Evolutionary conservation across 1,140 invertebrate genomes (phyloP), one percentile per base, ranked within the genome.

Genomic region (Caenorhabditis tropicalis): DNA sequence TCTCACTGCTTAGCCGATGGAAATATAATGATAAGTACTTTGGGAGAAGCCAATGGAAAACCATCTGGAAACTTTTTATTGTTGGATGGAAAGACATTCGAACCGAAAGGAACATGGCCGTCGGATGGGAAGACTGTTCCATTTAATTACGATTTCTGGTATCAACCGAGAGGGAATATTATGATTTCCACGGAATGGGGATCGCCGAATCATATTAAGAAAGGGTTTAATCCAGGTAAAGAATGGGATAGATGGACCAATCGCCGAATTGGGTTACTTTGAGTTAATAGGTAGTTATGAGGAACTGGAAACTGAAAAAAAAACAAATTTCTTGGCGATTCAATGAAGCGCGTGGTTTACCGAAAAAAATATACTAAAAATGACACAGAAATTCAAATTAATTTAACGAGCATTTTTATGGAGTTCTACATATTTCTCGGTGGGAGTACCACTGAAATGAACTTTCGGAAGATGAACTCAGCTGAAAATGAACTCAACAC

Each of bases 101-200:
- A 94, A 87, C 90, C 95, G 19, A 95, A 94, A 89, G 92, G 92
- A 6, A 91, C 88, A 79, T 94, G 93, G 93, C 90, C 91, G 36
- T 89, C 88, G 3, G 89, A 91, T 33, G 74, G 83, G 5, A 89
- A 85, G 10, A 81, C 87, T 6, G 81, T 88, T 21, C 86, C 89
- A 9, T 94, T 93, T 86, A 93, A 93, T 19, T 94, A 94, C 87
- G 94, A 94, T 88, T 94, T 96, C 92, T 99, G 97, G 97, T 99
- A 99, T 91, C 97, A 99, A 91, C 97, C 97, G 0, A 94, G 95
- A 87, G 94, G 95, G 88, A 95, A 99, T 91, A 93, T 96, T 0
- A 95, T 99, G 94, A 93, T 98, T 29, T 94, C 95, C 0, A 94
- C 94, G 0, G 96, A 98, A 93, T 99, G 97, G 96, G 96, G 95